Base-by-base conservation (phyloP, 2,888 invertebrate genomes). In the Ptilodon capucinus region DNA sequence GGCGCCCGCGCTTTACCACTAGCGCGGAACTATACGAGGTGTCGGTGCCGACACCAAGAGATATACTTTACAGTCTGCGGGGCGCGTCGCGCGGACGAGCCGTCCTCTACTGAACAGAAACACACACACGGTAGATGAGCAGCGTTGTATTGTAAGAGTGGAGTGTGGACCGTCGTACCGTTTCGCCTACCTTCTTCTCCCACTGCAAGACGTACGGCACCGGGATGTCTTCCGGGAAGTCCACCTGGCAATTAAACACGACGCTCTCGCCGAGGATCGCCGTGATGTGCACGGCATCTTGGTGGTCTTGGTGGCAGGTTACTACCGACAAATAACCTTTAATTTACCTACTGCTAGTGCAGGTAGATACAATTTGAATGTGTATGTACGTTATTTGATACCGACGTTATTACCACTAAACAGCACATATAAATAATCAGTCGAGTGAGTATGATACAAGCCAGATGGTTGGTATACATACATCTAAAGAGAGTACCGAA, bases 101-200 rank as follows among this genome's bases (percentile, higher is more conserved):
- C 87, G 79, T 84, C 81, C 87, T 89, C 81, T 89, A 91, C 91
- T 91, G 85, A 91, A 91, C 91, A 91, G 87, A 91, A 91, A 91
- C 84, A 91, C 86, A 85, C 81, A 89, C 88, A 90, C 86, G 86
- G 87, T 82, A 84, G 83, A 86, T 89, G 90, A 89, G 91, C 89
- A 90, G 89, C 87, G 84, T 86, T 86, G 90, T 89, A 89, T 85
- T 85, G 89, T 88, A 89, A 90, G 86, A 88, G 89, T 88, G 88
- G 88, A 87, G 88, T 86, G 88, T 88, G 81, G 86, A 77, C 84
- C 94, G 95, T 94, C 96, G 95, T 96, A 96, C 96, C 96, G 95
- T 95, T 93, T 96, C 96, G 95, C 96, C 95, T 96, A 97, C 97
- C 96, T 98, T 97, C 95, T 98, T 98, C 95, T 97, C 97, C 98